Conservation (phyloP, 2,797 vertebrate species). For the Acanthis flammea region DNA sequence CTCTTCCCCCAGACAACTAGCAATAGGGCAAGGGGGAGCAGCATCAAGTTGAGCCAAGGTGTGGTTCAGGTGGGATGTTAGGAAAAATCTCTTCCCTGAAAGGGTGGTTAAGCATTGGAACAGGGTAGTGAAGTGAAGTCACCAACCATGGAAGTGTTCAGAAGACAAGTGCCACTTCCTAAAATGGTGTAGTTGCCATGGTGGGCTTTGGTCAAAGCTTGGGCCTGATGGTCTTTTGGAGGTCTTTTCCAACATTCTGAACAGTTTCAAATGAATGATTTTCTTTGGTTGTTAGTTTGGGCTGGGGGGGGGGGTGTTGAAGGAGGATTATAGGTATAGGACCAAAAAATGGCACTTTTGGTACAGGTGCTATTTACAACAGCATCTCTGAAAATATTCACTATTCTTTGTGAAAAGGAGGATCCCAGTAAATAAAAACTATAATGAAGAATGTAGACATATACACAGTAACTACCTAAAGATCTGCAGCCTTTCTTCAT, state of each 20-base stretch:
- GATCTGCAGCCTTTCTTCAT: not conserved
- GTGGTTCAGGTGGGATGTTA: not conserved
- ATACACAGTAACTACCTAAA: not conserved
- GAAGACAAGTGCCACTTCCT: rapidly evolving
- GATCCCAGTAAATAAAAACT: not conserved
- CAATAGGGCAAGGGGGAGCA: not conserved
- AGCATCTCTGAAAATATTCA: not conserved
- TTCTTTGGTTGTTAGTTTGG: not conserved
- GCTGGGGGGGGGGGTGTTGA: not conserved
- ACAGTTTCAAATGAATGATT: not conserved
- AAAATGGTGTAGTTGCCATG: rapidly evolving
- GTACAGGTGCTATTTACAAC: not conserved
- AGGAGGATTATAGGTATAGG: not conserved
- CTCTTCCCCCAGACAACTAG: not conserved
- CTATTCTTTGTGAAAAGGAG: not conserved
- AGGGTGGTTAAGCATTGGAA: not conserved
- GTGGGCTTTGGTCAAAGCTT: not conserved
- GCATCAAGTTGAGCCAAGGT: not conserved
- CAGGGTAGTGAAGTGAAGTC: not conserved
- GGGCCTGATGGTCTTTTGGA: not conserved
- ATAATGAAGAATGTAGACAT: not conserved
- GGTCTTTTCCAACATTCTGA: not conserved
- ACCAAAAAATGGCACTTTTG: not conserved
- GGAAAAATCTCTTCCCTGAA: not conserved
- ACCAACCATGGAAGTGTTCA: not conserved